Conservation (phyloP, 2,797 vertebrate species). For the Aeoliscus strigatus region DNA sequence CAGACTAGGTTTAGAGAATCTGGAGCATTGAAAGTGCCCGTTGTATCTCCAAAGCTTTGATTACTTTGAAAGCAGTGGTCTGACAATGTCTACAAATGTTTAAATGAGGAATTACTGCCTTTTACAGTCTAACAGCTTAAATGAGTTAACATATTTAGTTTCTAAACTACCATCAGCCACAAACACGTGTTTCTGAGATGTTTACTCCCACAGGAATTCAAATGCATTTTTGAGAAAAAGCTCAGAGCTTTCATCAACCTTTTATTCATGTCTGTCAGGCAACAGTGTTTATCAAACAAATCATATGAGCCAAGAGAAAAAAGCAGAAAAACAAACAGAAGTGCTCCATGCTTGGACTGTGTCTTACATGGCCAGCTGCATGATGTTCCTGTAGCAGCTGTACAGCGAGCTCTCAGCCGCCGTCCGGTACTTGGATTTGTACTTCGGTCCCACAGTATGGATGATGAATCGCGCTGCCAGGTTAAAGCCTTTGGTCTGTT, state of each 20-base stretch:
- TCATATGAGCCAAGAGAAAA: background rate
- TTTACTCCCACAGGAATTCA: background rate
- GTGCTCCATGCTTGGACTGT: no score
- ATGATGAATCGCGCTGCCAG: conserved; percentile 94
- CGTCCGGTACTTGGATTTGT: conserved; percentile 90
- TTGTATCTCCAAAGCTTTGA: no score
- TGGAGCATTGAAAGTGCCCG: no score
- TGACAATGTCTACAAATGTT: no score
- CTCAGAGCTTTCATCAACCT: no score
- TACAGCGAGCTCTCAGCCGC: conserved; percentile 94
- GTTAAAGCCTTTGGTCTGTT: conserved; percentile 92
- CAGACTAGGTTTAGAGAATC: no score
- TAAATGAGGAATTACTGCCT: background rate
- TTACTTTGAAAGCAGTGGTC: no score
- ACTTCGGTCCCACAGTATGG: conserved; percentile 96
- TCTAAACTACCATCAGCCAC: background rate
- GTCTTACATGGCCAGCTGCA: conserved; percentile 87
- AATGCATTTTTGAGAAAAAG: background rate
- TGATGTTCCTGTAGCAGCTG: conserved; percentile 93
- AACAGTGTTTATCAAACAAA: conserved; percentile 3
- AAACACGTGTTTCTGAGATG: background rate
- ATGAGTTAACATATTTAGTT: background rate
- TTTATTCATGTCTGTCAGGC: conserved; percentile 6
- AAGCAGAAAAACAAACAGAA: no score
- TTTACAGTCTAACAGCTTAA: background rate